Conservation (phyloP, 2,113 vertebrate genomes). For the mouse (Mus musculus) region GRCm39 chr12:52881501-52882000, state of each 20-base stretch:
- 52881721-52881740: not conserved
- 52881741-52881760: not conserved
- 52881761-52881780: not conserved
- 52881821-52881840: not conserved
- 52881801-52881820: conserved; percentile 6
- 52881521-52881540: not conserved
- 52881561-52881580: not conserved
- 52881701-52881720: not conserved
- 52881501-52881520: not conserved
- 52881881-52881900: not conserved
- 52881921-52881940: not conserved
- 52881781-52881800: not conserved
- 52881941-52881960: not conserved
- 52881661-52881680: not conserved
- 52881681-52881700: not conserved
- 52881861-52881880: not conserved
- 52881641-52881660: not conserved
- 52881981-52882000: conserved; percentile 54
- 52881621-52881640: not conserved
- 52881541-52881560: not conserved
- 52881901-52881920: not conserved
- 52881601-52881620: not conserved
- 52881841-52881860: not conserved
- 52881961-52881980: conserved; percentile 14
- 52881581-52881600: not conserved